Base-by-base conservation (phyloP, 1,140 invertebrate genomes). In the Polypedilum vanderplanki region DNA sequence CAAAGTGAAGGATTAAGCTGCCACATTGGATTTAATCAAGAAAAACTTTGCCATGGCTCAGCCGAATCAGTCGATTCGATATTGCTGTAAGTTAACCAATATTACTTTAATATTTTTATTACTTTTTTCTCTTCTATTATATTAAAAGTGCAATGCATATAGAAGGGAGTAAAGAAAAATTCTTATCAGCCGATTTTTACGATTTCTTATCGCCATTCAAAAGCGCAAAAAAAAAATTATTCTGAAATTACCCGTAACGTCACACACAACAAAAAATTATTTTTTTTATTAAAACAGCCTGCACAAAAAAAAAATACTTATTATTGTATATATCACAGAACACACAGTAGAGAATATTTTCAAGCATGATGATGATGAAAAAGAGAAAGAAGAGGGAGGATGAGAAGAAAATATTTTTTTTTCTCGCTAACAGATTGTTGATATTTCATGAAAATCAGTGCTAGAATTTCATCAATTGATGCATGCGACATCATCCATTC, bases 61-160 rank as follows among this genome's bases (percentile, higher is more conserved):
- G 65, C 65, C 65, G 65, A 70, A 70, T 70, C 65, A 70, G 65
- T 70, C 65, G 65, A 70, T 70, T 70, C 65, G 65, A 70, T 70
- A 70, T 70, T 70, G 65, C 65, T 70, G 65, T 70, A 70, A 70
- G 65, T 70, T 18, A n/a, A n/a, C 4, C 10, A 9, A 18, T 22
- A 70, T 70, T 70, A 33, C 24, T 70, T 20, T 20, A 70, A 18
- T 70, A 10, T 20, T 70, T 70, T 57, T 57, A 12, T 46, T 8
- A n/a, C n/a, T 12, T 15, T 57, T 12, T 12, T 57, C 12, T n/a
- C 12, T 57, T 57, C 15, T 57, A 57, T 33, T 33, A 33, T 33
- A 33, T 5, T 3, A 33, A 33, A 33, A 33, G 24, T 33, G 24
- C 24, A 33, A 33, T 33, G 24, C 24, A 33, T 33, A 33, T 33